Percentiles rank a stretch among this genome's conserved stretches.
These are phyloP conservation scores for Erethizon dorsatum DNA, from an alignment of 2,797 vertebrate genomes.

Conservation along the genomic window DNA sequence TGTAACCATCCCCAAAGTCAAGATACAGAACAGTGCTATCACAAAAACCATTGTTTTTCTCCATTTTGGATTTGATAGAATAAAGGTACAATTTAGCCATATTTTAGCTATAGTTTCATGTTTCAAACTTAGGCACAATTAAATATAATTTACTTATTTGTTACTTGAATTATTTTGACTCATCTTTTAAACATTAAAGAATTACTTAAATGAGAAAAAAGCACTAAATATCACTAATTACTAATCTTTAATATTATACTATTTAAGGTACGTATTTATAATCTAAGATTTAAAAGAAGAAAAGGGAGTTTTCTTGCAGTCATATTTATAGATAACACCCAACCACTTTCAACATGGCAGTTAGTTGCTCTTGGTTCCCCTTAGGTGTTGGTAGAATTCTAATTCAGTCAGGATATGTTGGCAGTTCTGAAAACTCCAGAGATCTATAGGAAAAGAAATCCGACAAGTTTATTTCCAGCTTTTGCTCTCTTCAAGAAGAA, in stretches of 20 bases:
- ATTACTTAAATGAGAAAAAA: background rate
- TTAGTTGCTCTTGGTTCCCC: background rate
- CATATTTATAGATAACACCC: background rate
- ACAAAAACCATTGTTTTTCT: background rate
- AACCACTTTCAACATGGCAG: background rate
- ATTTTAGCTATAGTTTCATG: background rate
- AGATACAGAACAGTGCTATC: background rate
- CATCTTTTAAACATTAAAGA: slow-evolving; percentile 7
- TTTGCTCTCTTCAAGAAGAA: slow-evolving; percentile 59
- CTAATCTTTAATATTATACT: background rate
- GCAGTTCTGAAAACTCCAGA: slow-evolving; percentile 49
- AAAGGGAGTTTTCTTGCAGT: background rate
- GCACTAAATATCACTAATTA: background rate
- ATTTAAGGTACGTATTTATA: background rate
- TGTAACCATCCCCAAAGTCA: background rate
- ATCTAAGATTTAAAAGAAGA: background rate
- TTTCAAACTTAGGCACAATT: background rate
- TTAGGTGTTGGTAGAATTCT: background rate
- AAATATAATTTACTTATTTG: slow-evolving; percentile 1
- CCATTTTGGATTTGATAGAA: background rate
- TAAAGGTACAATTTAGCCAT: background rate
- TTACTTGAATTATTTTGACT: background rate
- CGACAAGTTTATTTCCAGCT: background rate
- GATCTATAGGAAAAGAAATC: background rate
- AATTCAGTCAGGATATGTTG: background rate